Evolutionary conservation across 2,113 vertebrate species (phyloP).

Genomic region (Epinephelus fuscoguttatus): DNA sequence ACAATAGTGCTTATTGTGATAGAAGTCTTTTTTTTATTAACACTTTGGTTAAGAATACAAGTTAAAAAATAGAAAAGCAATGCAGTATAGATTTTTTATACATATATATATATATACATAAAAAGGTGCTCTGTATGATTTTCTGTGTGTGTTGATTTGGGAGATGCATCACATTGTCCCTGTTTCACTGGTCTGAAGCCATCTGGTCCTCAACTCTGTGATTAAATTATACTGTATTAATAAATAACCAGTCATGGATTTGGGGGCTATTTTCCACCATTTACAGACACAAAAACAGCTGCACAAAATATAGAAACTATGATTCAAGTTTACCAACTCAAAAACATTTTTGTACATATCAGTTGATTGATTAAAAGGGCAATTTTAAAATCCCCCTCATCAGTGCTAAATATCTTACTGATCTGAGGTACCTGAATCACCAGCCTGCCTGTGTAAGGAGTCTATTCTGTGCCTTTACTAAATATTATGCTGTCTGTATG

Average conservation of each 20-base stretch:
- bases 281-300: conserved; percentile 22
- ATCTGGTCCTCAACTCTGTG: conserved; percentile 31
- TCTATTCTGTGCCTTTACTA: conserved; percentile 54
- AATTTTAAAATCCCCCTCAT: conserved; percentile 30
- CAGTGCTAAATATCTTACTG: conserved; percentile 16
- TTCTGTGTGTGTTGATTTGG: conserved; percentile 61
- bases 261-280: conserved; percentile 14
- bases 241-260: conserved; percentile 16
- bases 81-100: conserved; percentile 62
- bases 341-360: conserved; percentile 20
- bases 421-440: conserved; percentile 29
- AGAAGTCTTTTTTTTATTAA: conserved; percentile 66
- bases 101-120: conserved; percentile 31
- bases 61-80: conserved; percentile 55
- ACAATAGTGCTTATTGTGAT: conserved; percentile 63
- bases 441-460: conserved; percentile 33
- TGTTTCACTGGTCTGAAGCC: conserved; percentile 50
- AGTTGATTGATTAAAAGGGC: conserved; percentile 21
- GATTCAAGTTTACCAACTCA: conserved; percentile 21
- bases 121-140: conserved; percentile 58
- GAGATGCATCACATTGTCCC: conserved; percentile 39
- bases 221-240: conserved; percentile 43
- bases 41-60: conserved; percentile 49
- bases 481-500: conserved; percentile 54
- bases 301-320: conserved; percentile 25